Evolutionary conservation across 2,888 invertebrate species (phyloP).

Genomic region (Maniola hyperantus): DNA sequence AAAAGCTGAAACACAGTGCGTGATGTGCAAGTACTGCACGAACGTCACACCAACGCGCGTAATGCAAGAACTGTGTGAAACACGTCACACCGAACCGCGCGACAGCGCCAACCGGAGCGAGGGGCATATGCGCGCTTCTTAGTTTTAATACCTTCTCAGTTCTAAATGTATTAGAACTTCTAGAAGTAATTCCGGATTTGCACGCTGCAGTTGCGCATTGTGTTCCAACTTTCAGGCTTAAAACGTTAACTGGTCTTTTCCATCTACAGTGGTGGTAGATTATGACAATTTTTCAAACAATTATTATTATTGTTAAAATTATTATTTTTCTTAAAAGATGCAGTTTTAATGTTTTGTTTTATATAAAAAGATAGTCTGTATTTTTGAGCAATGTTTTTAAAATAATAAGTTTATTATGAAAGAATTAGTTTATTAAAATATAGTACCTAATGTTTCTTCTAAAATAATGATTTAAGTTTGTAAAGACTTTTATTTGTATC

Average conservation of each 20-base stretch:
- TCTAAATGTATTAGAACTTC: not conserved
- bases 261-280: conserved; percentile 31
- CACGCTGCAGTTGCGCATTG: no score
- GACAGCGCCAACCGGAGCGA: no score
- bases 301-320: conserved; percentile 3
- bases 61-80: no score
- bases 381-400: not conserved
- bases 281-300: conserved; percentile 22
- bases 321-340: not conserved
- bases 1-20: conserved; percentile 33
- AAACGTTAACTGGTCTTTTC: conserved; percentile 11
- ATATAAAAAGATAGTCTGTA: not conserved
- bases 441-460: not conserved
- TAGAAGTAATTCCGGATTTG: no score
- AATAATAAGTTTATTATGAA: not conserved
- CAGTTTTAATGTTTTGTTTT: conserved; percentile 1
- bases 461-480: not conserved
- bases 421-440: no score
- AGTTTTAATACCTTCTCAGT: no score
- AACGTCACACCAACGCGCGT: no score
- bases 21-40: no score
- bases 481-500: conserved; percentile 18
- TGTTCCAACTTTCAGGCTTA: no score
- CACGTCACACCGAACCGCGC: no score
- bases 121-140: no score